phyloP scores from a whole-genome alignment of 2,113 vertebrate species.

The Apodemus speciosus region DNA sequence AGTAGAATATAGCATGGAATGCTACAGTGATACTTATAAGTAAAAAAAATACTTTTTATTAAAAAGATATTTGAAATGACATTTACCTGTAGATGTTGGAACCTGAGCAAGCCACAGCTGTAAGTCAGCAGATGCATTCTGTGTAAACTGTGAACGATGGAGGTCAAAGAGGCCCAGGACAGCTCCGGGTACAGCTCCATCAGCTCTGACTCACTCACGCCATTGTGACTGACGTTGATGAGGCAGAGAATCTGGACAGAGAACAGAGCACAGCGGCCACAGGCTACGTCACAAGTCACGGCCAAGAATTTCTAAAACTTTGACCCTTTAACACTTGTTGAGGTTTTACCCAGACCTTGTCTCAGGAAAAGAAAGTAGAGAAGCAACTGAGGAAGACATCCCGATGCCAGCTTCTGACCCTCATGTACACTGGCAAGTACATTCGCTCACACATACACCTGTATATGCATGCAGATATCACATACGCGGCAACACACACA shows the following conservation, averaged over 20 bases:
- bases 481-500: neutral
- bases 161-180: conserved; percentile 87
- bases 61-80: neutral
- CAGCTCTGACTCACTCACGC: conserved; percentile 95
- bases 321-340: neutral
- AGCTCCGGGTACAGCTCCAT: conserved; percentile 92
- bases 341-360: neutral
- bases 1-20: neutral
- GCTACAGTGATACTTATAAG: neutral
- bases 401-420: neutral
- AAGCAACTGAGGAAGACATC: neutral
- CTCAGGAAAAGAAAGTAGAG: conserved; percentile 26
- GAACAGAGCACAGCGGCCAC: neutral
- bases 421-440: too few relatives aligned
- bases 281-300: neutral
- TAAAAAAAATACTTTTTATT: neutral
- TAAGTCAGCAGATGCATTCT: conserved; percentile 90
- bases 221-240: conserved; percentile 94
- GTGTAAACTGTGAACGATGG: conserved; percentile 88
- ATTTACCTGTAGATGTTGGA: conserved; percentile 94
- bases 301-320: neutral
- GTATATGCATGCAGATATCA: neutral
- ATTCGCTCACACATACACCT: neutral
- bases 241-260: conserved; percentile 91
- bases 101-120: conserved; percentile 93